Evolutionary conservation across 1,140 invertebrate species (phyloP).

Genomic region (Armadillidium nasatum): DNA sequence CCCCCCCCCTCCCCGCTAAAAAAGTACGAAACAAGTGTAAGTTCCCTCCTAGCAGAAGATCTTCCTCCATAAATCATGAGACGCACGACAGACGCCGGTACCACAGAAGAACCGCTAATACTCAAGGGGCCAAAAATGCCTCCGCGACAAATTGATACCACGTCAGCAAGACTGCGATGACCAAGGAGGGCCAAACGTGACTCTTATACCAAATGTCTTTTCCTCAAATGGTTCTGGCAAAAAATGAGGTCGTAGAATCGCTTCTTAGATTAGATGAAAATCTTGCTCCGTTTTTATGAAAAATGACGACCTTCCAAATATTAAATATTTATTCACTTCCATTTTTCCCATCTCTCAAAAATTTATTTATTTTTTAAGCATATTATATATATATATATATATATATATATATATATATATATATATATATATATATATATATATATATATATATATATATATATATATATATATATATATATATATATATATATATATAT

Average conservation of each 20-base stretch:
- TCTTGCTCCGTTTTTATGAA: too few relatives aligned
- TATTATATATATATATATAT: not conserved
- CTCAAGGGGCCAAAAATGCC: not conserved
- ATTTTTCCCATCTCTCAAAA: too few relatives aligned
- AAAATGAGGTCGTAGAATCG: too few relatives aligned
- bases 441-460: conserved; percentile 1
- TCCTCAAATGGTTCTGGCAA: too few relatives aligned
- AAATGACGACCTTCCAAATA: too few relatives aligned
- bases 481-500: not conserved
- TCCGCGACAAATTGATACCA: conserved; percentile 9
- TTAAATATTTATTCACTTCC: too few relatives aligned
- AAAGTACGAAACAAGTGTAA: too few relatives aligned
- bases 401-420: not conserved
- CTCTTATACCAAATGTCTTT: not conserved
- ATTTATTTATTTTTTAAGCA: too few relatives aligned
- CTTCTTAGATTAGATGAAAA: too few relatives aligned
- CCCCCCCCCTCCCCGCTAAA: too few relatives aligned
- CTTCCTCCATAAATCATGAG: not conserved
- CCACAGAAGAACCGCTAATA: not conserved
- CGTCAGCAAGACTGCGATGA: conserved; percentile 1
- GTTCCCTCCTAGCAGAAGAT: not conserved
- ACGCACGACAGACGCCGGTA: not conserved
- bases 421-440: not conserved
- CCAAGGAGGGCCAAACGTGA: not conserved
- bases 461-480: conserved; percentile 10